phyloP scores from a whole-genome alignment of 2,888 invertebrate genomes.

The Eupithecia exiguata region DNA sequence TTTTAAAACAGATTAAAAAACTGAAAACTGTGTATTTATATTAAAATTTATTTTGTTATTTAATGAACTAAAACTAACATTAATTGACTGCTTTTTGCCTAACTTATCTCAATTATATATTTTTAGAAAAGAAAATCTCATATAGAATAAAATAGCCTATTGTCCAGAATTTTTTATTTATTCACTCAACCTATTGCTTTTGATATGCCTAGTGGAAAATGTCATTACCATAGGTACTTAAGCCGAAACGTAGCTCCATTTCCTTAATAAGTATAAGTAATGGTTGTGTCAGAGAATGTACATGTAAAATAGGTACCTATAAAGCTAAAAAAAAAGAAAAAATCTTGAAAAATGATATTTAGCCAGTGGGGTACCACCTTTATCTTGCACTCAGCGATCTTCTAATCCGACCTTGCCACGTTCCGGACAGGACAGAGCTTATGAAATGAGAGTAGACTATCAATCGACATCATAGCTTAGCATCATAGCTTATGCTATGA shows the following conservation, averaged over 20 bases:
- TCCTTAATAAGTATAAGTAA: no score
- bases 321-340: background rate
- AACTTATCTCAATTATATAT: no score
- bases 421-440: slow-evolving; percentile 4
- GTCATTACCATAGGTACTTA: no score
- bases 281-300: no score
- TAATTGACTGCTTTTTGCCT: no score
- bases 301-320: no score
- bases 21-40: no score
- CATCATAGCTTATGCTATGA: slow-evolving; percentile 1
- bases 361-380: slow-evolving; percentile 1
- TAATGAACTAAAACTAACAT: no score
- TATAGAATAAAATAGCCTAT: no score
- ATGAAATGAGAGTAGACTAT: background rate
- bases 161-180: background rate
- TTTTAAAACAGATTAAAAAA: no score
- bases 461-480: background rate
- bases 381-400: slow-evolving; percentile 28
- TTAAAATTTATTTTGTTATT: no score
- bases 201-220: background rate
- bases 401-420: slow-evolving; percentile 24
- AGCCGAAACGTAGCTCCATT: background rate
- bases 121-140: no score
- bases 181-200: background rate
- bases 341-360: background rate